Evolutionary conservation across 1,140 invertebrate genomes (phyloP).

Genomic region (Drosophila erecta): DNA sequence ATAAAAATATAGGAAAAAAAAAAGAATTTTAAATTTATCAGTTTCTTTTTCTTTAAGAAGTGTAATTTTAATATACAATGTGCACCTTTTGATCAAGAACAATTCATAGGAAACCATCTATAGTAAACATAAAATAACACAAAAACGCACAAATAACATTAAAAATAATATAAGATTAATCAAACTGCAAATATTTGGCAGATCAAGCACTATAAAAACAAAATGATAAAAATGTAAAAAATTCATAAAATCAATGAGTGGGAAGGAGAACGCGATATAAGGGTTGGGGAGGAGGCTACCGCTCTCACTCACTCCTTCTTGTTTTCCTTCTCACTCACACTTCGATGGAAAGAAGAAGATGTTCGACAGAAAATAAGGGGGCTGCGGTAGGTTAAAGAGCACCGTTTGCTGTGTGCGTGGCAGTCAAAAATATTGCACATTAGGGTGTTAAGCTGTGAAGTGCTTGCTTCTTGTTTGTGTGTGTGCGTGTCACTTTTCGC

Average conservation of each 20-base stretch:
- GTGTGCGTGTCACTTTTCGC: conserved; percentile 10
- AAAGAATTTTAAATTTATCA: neutral
- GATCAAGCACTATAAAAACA: conserved; percentile 55
- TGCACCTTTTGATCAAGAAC: no score
- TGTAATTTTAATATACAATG: no score
- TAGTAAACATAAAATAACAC: neutral
- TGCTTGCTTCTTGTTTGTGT: conserved; percentile 55
- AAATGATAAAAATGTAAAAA: conserved; percentile 42
- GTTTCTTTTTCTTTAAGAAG: neutral
- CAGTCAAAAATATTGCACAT: conserved; percentile 79
- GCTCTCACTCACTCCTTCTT: conserved; percentile 2
- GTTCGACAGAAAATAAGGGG: conserved; percentile 37
- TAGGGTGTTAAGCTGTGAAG: conserved; percentile 84
- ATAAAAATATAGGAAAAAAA: conserved; percentile 6
- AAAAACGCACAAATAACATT: conserved; percentile 11
- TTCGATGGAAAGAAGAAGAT: conserved; percentile 37
- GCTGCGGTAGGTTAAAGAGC: conserved; percentile 13
- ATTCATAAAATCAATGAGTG: conserved; percentile 17
- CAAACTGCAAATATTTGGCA: conserved; percentile 81
- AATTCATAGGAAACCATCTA: no score
- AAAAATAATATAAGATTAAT: neutral
- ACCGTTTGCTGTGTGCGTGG: conserved; percentile 10
- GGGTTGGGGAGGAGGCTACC: conserved; percentile 28
- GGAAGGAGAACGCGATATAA: conserved; percentile 12
- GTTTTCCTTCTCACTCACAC: conserved; percentile 21